Base-by-base conservation (phyloP, 2,888 invertebrate genomes). In the Drosophila mercatorum region DNA sequence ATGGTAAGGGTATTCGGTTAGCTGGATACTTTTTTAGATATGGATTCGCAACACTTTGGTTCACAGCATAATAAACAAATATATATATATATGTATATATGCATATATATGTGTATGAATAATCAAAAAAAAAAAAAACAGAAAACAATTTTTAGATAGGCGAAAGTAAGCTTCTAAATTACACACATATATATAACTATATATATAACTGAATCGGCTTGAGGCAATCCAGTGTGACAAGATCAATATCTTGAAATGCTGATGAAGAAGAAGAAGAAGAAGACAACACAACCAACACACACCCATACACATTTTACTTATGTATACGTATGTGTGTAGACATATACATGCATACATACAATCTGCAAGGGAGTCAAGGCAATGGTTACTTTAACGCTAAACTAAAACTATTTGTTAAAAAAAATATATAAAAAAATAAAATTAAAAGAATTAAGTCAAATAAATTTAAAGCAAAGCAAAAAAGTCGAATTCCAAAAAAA, bases 111-210 rank as follows among this genome's bases (percentile, higher is more conserved):
- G 69, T 65, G 72, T 83, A 77, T 70, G 72, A 65, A 76, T 83
- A 85, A 80, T 82, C 75, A 85, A 82, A 77, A 62, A 58, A 82
- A 77, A 62, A 58, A 34, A 63, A 41, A 31, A 28, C 17, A 51
- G 61, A 52, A 66, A 75, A 46, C 69, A 41, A 71, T 69, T 78
- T 85, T 89, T 88, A 90, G 90, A 90, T 88, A 88, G 88, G 78
- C 78, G 74, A 88, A 85, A 88, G 67, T 63, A 78, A 73, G 80
- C 80, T 61, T 68, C 69, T 67, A 72, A 73, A 80, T 64, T 80
- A 65, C 51, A 56, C 6, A 67, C 6, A 67, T 12, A 68, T 44
- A 72, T 65, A 56, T 41, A 68, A 28, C n/a, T 34, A 56, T 56
- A 34, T 43, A 56, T 43, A 56, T 56, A 56, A 46, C 57, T 63